Conservation (phyloP, 2,113 vertebrate species). For the Gymnorhina tibicen region DNA sequence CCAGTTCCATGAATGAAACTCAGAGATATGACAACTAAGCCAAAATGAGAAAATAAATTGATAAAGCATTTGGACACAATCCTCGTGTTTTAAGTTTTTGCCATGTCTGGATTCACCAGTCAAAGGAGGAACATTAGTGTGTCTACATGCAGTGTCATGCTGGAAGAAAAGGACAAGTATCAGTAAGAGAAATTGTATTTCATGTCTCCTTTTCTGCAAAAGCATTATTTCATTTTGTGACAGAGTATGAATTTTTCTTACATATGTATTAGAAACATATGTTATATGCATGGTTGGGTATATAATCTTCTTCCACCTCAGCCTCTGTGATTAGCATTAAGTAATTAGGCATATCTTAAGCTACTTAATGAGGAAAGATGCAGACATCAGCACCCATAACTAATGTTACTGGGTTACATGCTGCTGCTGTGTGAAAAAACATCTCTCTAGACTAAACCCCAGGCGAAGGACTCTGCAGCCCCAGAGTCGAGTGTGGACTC, state of each 20-base stretch:
- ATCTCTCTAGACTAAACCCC: not conserved
- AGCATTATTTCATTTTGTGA: not conserved
- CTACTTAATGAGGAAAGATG: not conserved
- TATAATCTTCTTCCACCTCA: not conserved
- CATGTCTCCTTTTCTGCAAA: not conserved
- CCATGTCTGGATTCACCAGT: not conserved
- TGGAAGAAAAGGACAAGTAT: not conserved
- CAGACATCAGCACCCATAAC: not conserved
- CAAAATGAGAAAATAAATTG: not conserved
- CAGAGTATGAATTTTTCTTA: not conserved
- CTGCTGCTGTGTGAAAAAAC: not conserved
- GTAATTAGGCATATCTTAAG: not conserved
- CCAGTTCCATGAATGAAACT: not conserved
- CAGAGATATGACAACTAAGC: not conserved
- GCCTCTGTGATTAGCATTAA: not conserved
- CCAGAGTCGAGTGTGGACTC: rapidly evolving
- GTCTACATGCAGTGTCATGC: not conserved
- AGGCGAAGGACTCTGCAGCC: not conserved
- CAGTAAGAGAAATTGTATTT: not conserved
- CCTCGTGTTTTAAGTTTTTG: not conserved
- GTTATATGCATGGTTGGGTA: not conserved
- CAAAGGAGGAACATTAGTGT: not conserved
- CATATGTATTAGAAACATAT: not conserved
- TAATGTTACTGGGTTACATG: not conserved
- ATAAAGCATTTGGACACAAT: not conserved